These are phyloP conservation scores for Acanthurus lineatus DNA, from an alignment of 2,797 vertebrate genomes.

Conservation along the genomic window DNA sequence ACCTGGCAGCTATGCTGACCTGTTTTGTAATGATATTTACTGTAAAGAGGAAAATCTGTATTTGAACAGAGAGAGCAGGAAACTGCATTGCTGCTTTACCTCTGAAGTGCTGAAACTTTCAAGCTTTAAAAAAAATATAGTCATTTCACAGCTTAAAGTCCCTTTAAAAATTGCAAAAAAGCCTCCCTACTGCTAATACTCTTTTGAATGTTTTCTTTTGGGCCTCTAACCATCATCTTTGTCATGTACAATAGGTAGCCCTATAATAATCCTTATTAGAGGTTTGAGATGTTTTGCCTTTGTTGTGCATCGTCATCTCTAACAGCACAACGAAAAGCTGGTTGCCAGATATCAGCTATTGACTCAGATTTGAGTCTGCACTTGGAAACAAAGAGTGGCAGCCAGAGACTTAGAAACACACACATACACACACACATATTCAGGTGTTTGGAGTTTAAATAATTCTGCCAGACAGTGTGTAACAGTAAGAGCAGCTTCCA, in stretches of 20 bases:
- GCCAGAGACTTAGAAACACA: neutral
- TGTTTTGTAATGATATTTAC: constrained; percentile 28
- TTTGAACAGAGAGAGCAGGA: constrained; percentile 9
- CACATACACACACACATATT: neutral
- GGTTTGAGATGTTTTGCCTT: no score
- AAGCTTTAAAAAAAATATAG: neutral
- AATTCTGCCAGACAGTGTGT: neutral
- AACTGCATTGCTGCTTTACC: constrained; percentile 2
- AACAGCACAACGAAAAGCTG: neutral
- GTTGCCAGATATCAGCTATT: neutral
- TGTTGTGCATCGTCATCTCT: no score
- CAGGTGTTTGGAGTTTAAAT: neutral
- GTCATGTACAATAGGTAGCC: no score
- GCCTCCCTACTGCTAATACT: neutral
- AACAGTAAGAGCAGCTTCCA: neutral
- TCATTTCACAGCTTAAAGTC: neutral
- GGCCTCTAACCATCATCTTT: no score
- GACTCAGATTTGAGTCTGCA: neutral
- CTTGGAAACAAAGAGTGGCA: neutral
- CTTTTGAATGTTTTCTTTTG: no score
- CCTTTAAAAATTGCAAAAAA: neutral
- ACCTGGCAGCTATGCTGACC: constrained; percentile 18
- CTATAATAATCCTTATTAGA: no score
- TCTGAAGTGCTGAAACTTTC: neutral
- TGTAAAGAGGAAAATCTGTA: constrained; percentile 14